Evolutionary conservation across 1,140 invertebrate species (phyloP).

Genomic region (Drosophila melanica): DNA sequence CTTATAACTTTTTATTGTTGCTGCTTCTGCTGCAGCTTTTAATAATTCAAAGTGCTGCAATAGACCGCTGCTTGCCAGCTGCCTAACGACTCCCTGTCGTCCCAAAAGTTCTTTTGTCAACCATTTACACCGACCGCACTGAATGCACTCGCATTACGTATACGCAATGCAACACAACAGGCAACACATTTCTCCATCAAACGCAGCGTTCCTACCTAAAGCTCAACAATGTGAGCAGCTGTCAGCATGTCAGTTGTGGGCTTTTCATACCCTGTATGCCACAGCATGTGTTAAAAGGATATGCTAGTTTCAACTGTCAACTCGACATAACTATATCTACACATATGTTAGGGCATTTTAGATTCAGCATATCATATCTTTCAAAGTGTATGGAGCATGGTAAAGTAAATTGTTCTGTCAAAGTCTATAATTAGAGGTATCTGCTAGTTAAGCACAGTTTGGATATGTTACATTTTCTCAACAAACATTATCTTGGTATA

Average conservation of each 20-base stretch:
- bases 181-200: not conserved
- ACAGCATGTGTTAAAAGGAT: not conserved
- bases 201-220: not conserved
- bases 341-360: too few species aligned
- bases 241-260: not conserved
- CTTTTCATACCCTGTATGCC: not conserved
- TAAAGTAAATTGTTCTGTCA: too few species aligned
- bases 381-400: too few species aligned
- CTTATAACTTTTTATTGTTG: constrained; percentile 45
- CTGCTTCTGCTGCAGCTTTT: constrained; percentile 44
- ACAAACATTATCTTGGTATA: not conserved
- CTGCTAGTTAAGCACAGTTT: not conserved
- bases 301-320: too few species aligned
- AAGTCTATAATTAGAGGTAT: too few species aligned
- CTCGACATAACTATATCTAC: too few species aligned
- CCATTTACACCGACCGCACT: constrained; percentile 5
- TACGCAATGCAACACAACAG: constrained; percentile 18
- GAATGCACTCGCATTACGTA: constrained; percentile 27
- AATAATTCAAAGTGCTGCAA: constrained; percentile 79
- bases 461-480: too few species aligned
- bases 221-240: not conserved
- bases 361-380: too few species aligned
- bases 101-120: constrained; percentile 48
- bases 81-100: constrained; percentile 21
- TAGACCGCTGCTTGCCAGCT: constrained; percentile 36